Evolutionary conservation across 1,140 invertebrate genomes (phyloP).

Genomic region (Leptinotarsa texana): DNA sequence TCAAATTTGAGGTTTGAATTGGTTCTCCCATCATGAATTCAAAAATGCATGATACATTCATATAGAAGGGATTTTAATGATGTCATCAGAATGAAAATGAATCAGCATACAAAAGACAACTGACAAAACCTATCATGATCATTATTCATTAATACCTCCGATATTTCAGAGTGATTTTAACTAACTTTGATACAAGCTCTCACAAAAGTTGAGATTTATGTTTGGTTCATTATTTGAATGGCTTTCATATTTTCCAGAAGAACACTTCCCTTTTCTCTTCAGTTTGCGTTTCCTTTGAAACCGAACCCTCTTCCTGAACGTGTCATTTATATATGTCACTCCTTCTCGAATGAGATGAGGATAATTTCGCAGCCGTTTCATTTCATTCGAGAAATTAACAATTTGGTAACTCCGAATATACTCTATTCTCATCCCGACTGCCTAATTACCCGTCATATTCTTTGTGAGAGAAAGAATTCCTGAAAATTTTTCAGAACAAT

Average conservation of each 20-base stretch:
- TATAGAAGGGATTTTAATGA: too few relatives aligned
- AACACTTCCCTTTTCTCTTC: neutral
- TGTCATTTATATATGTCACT: slow-evolving; percentile 11
- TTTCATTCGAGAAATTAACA: slow-evolving; percentile 25
- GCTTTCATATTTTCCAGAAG: neutral
- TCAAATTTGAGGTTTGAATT: too few relatives aligned
- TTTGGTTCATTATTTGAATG: too few relatives aligned
- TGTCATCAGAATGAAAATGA: too few relatives aligned
- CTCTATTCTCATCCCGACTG: neutral
- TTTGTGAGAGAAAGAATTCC: neutral
- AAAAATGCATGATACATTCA: too few relatives aligned
- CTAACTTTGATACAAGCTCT: too few relatives aligned
- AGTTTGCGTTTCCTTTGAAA: neutral
- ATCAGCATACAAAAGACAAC: too few relatives aligned
- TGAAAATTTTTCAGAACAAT: neutral
- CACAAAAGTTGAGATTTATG: too few relatives aligned
- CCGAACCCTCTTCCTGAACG: neutral
- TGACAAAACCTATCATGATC: too few relatives aligned
- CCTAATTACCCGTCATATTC: neutral
- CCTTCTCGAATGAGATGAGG: neutral
- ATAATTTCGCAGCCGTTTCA: neutral
- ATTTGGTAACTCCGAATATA: slow-evolving; percentile 6
- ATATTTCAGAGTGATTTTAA: too few relatives aligned
- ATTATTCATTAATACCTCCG: too few relatives aligned
- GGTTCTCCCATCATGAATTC: too few relatives aligned